Evolutionary conservation across 2,888 invertebrate species (phyloP).

Genomic region (Phengaris arion): DNA sequence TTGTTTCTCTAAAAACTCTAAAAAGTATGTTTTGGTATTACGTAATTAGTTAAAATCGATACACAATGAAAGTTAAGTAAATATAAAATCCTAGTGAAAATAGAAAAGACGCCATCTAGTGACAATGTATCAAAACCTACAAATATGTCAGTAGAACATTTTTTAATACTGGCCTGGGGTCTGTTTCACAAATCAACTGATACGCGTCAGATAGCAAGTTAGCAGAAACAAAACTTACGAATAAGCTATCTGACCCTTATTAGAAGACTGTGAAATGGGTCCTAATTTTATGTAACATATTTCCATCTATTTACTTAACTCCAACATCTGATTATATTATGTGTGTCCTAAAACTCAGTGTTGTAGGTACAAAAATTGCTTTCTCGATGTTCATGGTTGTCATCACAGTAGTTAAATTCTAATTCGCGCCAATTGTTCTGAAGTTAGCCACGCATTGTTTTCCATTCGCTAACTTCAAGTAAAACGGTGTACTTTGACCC

Average conservation of each 20-base stretch:
- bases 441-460: neutral
- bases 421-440: neutral
- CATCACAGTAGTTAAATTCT: conserved; percentile 18
- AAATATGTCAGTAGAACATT: neutral
- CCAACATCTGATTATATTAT: neutral
- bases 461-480: neutral
- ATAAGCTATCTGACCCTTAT: too few species aligned
- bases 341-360: conserved; percentile 14
- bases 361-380: conserved; percentile 24
- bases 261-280: too few species aligned
- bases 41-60: neutral
- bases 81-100: conserved; percentile 2
- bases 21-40: neutral
- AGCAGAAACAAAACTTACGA: too few species aligned
- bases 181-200: too few species aligned
- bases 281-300: too few species aligned
- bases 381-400: neutral
- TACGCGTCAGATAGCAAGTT: too few species aligned
- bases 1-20: conserved; percentile 6
- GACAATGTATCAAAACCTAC: neutral
- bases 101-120: neutral
- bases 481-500: neutral
- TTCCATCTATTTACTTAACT: conserved; percentile 7
- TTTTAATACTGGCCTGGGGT: neutral
- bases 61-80: conserved; percentile 3